These are phyloP conservation scores for Coregonus suidteri DNA, from an alignment of 2,797 vertebrate species.

Conservation along the genomic window DNA sequence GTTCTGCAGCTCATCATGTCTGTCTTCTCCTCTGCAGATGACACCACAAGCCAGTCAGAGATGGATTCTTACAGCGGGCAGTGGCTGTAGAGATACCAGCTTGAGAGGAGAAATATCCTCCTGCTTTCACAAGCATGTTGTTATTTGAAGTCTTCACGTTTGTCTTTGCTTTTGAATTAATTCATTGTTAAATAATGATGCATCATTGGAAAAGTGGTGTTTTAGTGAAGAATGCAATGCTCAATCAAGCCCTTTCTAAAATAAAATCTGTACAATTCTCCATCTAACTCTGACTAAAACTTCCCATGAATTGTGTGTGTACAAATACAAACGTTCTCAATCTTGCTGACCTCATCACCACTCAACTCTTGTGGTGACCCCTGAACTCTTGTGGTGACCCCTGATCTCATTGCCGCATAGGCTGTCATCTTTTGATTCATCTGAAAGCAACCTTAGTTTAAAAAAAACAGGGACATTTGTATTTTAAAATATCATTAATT, in stretches of 20 bases:
- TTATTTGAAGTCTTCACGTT: no score
- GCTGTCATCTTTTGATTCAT: background rate
- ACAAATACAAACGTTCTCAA: no score
- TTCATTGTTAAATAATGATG: background rate
- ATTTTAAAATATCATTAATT: background rate
- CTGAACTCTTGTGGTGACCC: background rate
- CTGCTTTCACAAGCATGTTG: background rate
- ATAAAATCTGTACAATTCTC: background rate
- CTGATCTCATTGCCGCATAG: background rate
- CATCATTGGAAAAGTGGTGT: background rate
- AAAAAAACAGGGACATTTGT: background rate
- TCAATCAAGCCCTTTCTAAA: background rate
- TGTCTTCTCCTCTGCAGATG: background rate
- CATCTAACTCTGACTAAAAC: no score
- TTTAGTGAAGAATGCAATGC: background rate
- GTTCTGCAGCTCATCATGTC: conserved; percentile 1
- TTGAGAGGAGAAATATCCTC: background rate
- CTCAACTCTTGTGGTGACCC: background rate
- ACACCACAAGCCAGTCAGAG: conserved; percentile 1
- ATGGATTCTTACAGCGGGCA: background rate
- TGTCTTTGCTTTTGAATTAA: background rate
- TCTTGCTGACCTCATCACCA: no score
- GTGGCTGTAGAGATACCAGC: background rate
- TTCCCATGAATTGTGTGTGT: no score
- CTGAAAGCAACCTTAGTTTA: background rate